Evolutionary conservation across 2,797 vertebrate species (phyloP).

Genomic region (Acrossocheilus fasciatus): DNA sequence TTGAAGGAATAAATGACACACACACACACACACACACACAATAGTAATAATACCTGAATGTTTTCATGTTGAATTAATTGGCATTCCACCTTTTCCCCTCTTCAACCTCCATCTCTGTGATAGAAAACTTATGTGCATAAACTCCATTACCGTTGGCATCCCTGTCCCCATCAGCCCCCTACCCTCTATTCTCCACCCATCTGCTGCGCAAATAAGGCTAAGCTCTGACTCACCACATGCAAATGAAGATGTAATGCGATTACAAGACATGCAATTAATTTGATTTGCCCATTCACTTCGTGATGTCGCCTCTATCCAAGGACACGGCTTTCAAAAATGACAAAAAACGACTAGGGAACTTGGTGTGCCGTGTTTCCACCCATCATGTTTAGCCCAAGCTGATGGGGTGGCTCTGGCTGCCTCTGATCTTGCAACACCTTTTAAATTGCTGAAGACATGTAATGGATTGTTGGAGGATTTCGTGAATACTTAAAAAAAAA

Average conservation of each 20-base stretch:
- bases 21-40: background rate
- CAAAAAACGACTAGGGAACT: constrained; percentile 43
- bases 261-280: constrained; percentile 84
- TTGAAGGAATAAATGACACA: background rate
- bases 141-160: background rate
- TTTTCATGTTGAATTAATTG: background rate
- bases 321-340: constrained; percentile 70
- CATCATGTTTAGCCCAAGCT: background rate
- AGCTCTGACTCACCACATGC: constrained; percentile 80
- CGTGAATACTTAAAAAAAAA: constrained; percentile 32
- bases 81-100: background rate
- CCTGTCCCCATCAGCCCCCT: constrained; percentile 13
- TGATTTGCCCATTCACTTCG: constrained; percentile 74
- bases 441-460: background rate
- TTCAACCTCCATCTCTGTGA: background rate
- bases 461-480: background rate
- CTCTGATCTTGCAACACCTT: constrained; percentile 14
- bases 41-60: background rate
- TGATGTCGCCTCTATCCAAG: constrained; percentile 78
- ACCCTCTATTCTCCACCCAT: constrained; percentile 58
- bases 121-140: background rate
- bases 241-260: constrained; percentile 85
- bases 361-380: background rate
- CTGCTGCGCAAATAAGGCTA: constrained; percentile 73
- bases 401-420: background rate